These are phyloP conservation scores for Chinchilla lanigera DNA, from an alignment of 2,113 vertebrate genomes.

Conservation along the genomic window DNA sequence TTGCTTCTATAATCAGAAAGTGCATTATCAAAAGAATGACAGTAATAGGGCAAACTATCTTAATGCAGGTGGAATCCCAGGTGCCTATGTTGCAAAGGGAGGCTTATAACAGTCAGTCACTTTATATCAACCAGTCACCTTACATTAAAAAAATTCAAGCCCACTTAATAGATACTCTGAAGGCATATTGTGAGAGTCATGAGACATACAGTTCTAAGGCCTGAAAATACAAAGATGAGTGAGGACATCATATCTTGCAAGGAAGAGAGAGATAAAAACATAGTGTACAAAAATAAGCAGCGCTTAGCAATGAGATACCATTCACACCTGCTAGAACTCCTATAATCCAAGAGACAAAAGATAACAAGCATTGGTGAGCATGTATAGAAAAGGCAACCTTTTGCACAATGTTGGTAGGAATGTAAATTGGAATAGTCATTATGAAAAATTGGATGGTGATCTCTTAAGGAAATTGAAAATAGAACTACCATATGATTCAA, in stretches of 20 bases:
- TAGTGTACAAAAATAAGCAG: not conserved
- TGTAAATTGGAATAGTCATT: not conserved
- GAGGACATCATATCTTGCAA: not conserved
- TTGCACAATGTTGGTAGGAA: not conserved
- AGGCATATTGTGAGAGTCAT: not conserved
- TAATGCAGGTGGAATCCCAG: not conserved
- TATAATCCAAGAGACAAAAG: not conserved
- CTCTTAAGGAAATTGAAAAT: not conserved
- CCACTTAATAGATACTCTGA: not conserved
- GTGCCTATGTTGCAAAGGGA: not conserved
- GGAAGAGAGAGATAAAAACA: not conserved
- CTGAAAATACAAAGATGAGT: not conserved
- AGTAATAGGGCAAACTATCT: not conserved
- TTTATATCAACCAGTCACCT: not conserved
- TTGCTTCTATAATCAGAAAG: constrained; percentile 20
- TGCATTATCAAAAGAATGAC: not conserved
- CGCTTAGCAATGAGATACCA: not conserved
- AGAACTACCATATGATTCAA: not conserved
- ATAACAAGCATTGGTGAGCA: not conserved
- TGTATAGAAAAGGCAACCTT: not conserved
- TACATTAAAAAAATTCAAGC: not conserved
- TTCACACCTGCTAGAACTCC: not conserved
- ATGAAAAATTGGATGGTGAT: not conserved
- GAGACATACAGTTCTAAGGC: not conserved
- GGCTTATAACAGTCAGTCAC: not conserved